Conservation (phyloP, 2,797 vertebrate species). For the Anniella stebbinsi region DNA sequence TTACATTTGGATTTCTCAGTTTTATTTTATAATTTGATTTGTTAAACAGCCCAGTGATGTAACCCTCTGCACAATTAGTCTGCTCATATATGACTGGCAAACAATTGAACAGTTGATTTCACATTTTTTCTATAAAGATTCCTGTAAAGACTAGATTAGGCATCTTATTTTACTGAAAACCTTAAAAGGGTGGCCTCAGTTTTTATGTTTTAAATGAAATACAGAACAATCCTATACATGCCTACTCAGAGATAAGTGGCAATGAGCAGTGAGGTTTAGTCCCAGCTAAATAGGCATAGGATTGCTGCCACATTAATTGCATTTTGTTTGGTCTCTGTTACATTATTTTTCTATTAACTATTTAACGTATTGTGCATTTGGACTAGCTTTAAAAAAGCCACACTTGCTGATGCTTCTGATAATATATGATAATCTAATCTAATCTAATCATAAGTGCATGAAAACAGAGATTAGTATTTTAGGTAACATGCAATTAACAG, state of each 20-base stretch:
- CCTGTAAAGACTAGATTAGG: neutral
- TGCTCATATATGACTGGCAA: neutral
- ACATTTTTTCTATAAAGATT: neutral
- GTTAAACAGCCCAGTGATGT: neutral
- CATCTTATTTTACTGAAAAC: neutral
- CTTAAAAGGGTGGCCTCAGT: neutral
- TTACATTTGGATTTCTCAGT: neutral
- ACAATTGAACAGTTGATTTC: neutral
- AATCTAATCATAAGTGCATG: too few species aligned
- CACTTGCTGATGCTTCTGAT: neutral
- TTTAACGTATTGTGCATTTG: neutral
- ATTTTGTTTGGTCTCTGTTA: neutral
- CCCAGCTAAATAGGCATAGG: too few species aligned
- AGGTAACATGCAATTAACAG: slow-evolving; percentile 34
- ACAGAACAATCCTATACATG: neutral
- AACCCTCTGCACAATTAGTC: neutral
- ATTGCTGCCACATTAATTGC: too few species aligned
- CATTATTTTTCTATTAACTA: neutral
- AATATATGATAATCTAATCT: neutral
- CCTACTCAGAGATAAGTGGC: too few species aligned
- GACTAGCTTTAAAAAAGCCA: neutral
- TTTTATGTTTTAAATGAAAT: neutral
- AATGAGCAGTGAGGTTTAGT: too few species aligned
- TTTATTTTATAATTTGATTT: neutral
- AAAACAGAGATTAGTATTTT: neutral